phyloP scores from a whole-genome alignment of 2,113 vertebrate species.

The Gasterosteus nipponicus region DNA sequence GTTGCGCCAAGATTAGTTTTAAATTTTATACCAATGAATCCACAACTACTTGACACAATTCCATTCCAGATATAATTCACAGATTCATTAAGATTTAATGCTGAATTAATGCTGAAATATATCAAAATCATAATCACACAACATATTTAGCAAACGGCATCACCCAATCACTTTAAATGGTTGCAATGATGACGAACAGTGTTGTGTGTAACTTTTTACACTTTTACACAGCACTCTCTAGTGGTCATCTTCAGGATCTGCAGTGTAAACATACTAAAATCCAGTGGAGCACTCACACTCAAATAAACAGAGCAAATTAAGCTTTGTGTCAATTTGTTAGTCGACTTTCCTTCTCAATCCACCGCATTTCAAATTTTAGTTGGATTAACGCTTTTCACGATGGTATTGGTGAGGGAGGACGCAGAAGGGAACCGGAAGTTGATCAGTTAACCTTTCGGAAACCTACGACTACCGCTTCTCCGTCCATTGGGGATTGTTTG shows the following conservation, averaged over 20 bases:
- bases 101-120: conserved; percentile 40
- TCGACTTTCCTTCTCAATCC: neutral
- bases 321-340: conserved; percentile 4
- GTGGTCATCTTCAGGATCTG: conserved; percentile 67
- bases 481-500: conserved; percentile 24
- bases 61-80: conserved; percentile 55
- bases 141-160: conserved; percentile 4
- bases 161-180: conserved; percentile 1
- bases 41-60: conserved; percentile 48
- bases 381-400: neutral
- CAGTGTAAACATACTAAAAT: conserved; percentile 56
- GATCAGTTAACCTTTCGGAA: conserved; percentile 11
- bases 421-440: conserved; percentile 19
- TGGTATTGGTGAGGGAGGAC: conserved; percentile 19
- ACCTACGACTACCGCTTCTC: neutral
- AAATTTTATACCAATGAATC: conserved; percentile 45
- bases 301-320: conserved; percentile 7
- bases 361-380: conserved; percentile 12
- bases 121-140: conserved; percentile 53
- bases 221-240: conserved; percentile 73
- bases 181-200: conserved; percentile 18
- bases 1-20: conserved; percentile 34
- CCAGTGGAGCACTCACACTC: conserved; percentile 42
- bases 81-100: conserved; percentile 40
- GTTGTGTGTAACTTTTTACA: conserved; percentile 39